Percentiles rank a stretch among this genome's conserved stretches.
Evolutionary conservation across 1,140 invertebrate genomes (phyloP).

Genomic region (Drosophila willistoni): DNA sequence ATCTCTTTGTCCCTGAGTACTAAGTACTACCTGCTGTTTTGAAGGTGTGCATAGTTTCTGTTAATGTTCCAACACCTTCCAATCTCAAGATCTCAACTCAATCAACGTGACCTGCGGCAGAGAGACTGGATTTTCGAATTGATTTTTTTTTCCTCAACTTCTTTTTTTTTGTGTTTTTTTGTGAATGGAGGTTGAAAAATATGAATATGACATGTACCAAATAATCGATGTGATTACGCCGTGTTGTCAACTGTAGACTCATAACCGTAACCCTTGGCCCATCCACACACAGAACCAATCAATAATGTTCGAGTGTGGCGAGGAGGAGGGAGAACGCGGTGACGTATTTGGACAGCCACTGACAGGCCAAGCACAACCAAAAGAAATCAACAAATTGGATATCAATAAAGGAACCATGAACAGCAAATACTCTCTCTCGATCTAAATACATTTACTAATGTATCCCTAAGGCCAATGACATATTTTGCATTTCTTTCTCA

Average conservation of each 20-base stretch:
- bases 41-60: slow-evolving; percentile 70
- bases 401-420: neutral
- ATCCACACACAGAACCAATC: slow-evolving; percentile 51
- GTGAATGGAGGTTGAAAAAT: slow-evolving; percentile 56
- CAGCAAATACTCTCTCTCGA: slow-evolving; percentile 30
- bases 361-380: slow-evolving; percentile 62
- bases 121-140: slow-evolving; percentile 55
- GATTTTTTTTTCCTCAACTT: slow-evolving; percentile 13
- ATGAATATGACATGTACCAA: slow-evolving; percentile 64
- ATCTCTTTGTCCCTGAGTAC: slow-evolving; percentile 24
- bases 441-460: no score
- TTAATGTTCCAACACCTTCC: slow-evolving; percentile 76
- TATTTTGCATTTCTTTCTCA: no score
- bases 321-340: slow-evolving; percentile 48
- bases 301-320: slow-evolving; percentile 58
- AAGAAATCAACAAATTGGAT: slow-evolving; percentile 41
- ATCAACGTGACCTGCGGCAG: slow-evolving; percentile 71
- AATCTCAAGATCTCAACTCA: slow-evolving; percentile 28
- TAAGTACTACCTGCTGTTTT: slow-evolving; percentile 55
- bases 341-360: slow-evolving; percentile 79
- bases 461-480: no score
- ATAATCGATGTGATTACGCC: slow-evolving; percentile 79
- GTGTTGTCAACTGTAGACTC: slow-evolving; percentile 47
- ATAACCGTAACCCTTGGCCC: slow-evolving; percentile 50
- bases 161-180: slow-evolving; percentile 12